Conservation (phyloP, 2,797 vertebrate genomes). For the Protonibea diacanthus region DNA sequence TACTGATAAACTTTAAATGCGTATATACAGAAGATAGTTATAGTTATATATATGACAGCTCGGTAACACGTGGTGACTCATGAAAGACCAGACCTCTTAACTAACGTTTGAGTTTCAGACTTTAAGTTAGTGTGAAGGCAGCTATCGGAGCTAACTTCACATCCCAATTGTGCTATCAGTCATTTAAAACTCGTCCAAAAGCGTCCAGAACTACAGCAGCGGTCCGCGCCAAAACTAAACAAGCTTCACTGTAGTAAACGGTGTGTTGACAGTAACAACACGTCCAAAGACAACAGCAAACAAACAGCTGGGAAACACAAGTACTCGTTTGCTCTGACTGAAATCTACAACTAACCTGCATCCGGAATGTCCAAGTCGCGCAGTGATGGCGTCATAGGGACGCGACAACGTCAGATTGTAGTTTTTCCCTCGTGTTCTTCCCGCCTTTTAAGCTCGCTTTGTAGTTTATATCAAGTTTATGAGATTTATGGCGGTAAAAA, state of each 20-base stretch:
- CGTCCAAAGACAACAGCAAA: not conserved
- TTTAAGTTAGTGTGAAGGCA: not conserved
- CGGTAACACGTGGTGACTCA: not conserved
- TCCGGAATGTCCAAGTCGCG: constrained; percentile 30
- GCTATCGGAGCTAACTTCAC: constrained; percentile 18
- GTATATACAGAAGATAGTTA: too few relatives aligned
- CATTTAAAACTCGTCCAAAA: not conserved
- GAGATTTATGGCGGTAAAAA: fast-evolving
- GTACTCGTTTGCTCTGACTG: not conserved
- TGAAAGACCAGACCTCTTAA: not conserved
- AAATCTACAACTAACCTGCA: constrained; percentile 35
- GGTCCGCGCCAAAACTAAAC: fast-evolving
- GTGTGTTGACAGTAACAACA: not conserved
- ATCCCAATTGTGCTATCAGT: not conserved
- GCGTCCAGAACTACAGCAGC: not conserved
- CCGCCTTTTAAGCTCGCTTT: not conserved
- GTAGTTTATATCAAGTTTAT: not conserved
- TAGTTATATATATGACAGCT: not conserved
- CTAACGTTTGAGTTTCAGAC: not conserved
- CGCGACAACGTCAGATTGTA: constrained; percentile 63
- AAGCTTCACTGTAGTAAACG: too few relatives aligned
- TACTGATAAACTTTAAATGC: too few relatives aligned
- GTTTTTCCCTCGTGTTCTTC: constrained; percentile 33
- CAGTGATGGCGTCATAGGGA: constrained; percentile 46
- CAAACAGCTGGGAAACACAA: not conserved